Conservation (phyloP, 2,888 invertebrate species). For the Andricus curvator region DNA sequence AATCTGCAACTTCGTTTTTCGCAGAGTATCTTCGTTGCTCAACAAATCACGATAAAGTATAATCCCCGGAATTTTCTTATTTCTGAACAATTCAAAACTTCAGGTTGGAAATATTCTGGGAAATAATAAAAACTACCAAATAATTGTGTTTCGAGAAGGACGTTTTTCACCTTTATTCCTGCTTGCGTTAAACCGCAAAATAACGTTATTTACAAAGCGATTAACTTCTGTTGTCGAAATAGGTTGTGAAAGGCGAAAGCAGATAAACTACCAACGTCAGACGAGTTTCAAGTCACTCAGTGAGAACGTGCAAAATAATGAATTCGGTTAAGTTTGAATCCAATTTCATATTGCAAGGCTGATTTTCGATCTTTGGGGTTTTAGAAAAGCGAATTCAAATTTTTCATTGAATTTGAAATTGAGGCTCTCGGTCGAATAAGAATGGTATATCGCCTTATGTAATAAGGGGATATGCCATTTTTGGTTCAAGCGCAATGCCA, state of each 20-base stretch:
- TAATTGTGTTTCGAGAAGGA: background rate
- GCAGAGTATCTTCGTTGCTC: background rate
- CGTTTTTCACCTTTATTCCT: background rate
- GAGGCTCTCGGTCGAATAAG: background rate
- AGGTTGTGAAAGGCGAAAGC: conserved; percentile 4
- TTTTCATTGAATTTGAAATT: background rate
- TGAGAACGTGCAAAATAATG: conserved; percentile 3
- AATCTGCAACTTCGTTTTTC: background rate
- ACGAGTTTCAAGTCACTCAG: background rate
- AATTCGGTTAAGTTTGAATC: background rate
- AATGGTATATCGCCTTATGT: too few species aligned
- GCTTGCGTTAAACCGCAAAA: background rate
- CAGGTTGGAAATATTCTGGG: background rate
- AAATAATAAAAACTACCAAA: background rate
- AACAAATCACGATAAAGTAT: too few species aligned
- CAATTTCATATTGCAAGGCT: background rate
- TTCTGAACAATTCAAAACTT: too few species aligned
- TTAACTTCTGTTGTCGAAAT: conserved; percentile 1
- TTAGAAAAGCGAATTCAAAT: background rate
- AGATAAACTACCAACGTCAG: background rate
- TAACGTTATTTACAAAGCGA: background rate
- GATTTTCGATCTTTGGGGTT: background rate
- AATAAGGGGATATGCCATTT: too few species aligned
- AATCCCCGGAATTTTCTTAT: too few species aligned
- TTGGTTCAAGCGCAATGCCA: too few species aligned